phyloP scores from a whole-genome alignment of 2,797 vertebrate species.

The Enteromius paludinosus region DNA sequence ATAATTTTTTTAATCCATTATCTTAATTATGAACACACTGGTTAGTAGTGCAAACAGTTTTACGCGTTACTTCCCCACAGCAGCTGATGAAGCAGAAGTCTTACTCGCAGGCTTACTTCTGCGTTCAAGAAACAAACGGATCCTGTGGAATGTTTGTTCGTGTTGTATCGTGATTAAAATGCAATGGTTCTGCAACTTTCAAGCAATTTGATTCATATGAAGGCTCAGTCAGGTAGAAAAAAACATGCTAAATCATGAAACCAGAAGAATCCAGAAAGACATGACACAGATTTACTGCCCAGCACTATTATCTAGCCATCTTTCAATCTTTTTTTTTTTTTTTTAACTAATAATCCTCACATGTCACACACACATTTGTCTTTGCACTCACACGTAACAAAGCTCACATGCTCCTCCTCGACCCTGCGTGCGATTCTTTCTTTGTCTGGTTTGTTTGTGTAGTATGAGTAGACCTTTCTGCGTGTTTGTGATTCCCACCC shows the following conservation, averaged over 20 bases:
- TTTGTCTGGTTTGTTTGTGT: slow-evolving; percentile 1
- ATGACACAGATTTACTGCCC: not conserved
- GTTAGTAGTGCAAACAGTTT: not conserved
- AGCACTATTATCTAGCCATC: not conserved
- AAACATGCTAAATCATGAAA: not conserved
- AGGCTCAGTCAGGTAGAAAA: too few species aligned
- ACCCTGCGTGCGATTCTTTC: not conserved
- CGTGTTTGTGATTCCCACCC: slow-evolving; percentile 76
- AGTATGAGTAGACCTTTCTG: slow-evolving; percentile 72
- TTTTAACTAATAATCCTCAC: not conserved
- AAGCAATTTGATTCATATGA: too few species aligned
- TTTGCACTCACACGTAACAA: not conserved
- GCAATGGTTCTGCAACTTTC: too few species aligned
- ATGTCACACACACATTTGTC: not conserved
- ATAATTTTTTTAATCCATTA: not conserved
- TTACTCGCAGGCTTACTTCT: too few species aligned
- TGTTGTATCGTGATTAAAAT: too few species aligned
- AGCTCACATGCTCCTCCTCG: not conserved
- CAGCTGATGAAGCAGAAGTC: too few species aligned
- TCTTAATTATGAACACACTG: not conserved
- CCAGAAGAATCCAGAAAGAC: not conserved
- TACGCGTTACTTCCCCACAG: too few species aligned
- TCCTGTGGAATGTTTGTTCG: too few species aligned
- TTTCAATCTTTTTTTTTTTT: not conserved
- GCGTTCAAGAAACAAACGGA: too few species aligned